Evolutionary conservation across 2,113 vertebrate species (phyloP).

Genomic region (Sigmodon hispidus): DNA sequence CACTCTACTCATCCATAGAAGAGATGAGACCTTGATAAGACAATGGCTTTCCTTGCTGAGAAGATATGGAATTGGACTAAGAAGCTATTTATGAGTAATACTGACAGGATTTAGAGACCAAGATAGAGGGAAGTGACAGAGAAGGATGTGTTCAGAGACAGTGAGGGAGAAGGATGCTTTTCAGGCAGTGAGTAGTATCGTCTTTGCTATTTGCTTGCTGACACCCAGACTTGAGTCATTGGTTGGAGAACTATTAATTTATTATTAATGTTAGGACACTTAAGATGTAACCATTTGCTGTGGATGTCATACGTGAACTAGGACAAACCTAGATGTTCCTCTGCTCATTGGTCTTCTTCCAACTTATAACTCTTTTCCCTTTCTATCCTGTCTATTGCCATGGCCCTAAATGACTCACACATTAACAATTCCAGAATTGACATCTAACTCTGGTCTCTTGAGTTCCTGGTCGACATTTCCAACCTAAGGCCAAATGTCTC

Average conservation of each 20-base stretch:
- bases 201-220: not conserved
- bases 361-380: not conserved
- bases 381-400: not conserved
- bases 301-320: not conserved
- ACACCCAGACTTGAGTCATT: not conserved
- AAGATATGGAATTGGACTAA: not conserved
- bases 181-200: not conserved
- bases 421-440: not conserved
- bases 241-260: not conserved
- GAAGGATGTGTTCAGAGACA: not conserved
- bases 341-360: not conserved
- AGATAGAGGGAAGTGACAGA: not conserved
- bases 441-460: not conserved
- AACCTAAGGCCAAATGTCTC: not conserved
- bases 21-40: not conserved
- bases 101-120: not conserved
- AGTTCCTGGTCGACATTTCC: not conserved
- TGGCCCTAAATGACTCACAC: not conserved
- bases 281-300: not conserved
- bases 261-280: not conserved
- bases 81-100: not conserved
- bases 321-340: not conserved
- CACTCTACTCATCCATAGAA: not conserved
- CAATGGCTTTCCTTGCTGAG: not conserved
- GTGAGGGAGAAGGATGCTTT: not conserved